phyloP scores from a whole-genome alignment of 1,140 invertebrate genomes.

The Drosophila ambigua region DNA sequence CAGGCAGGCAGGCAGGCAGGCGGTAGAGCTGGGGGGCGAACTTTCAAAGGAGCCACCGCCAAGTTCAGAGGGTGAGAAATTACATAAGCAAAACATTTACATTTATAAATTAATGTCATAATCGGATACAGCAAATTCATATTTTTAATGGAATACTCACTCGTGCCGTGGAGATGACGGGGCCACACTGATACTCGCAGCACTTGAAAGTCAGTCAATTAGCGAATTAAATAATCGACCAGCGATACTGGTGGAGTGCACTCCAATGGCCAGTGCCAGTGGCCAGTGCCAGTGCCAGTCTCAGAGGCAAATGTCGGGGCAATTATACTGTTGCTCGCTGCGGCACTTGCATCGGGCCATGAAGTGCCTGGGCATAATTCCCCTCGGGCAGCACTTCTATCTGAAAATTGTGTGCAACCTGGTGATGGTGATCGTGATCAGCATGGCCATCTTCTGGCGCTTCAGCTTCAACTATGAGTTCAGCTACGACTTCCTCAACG shows the following conservation, averaged over 20 bases:
- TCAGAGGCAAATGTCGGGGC: constrained; percentile 18
- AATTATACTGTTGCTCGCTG: constrained; percentile 47
- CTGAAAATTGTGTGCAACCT: constrained; percentile 30
- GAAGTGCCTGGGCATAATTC: constrained; percentile 41
- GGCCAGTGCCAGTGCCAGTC: not conserved
- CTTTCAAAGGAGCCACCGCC: constrained; percentile 2
- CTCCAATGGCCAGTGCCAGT: no score
- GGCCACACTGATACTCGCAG: no score
- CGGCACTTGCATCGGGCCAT: constrained; percentile 34
- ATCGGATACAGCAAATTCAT: no score
- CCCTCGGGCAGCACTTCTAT: not conserved
- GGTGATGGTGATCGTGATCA: not conserved
- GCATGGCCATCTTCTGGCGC: not conserved
- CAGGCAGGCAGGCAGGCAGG: constrained; percentile 14
- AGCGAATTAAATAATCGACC: constrained; percentile 19
- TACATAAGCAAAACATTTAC: constrained; percentile 2
- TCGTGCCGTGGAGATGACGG: not conserved
- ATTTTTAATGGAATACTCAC: no score
- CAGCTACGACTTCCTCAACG: constrained; percentile 20
- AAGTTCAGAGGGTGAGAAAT: constrained; percentile 16
- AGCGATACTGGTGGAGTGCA: not conserved
- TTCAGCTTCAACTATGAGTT: constrained; percentile 35
- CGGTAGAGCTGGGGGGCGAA: constrained; percentile 8
- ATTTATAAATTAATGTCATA: not conserved
- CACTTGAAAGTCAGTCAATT: constrained; percentile 24